These are phyloP conservation scores for Epinotia ramella DNA, from an alignment of 2,888 invertebrate genomes.

Conservation along the genomic window DNA sequence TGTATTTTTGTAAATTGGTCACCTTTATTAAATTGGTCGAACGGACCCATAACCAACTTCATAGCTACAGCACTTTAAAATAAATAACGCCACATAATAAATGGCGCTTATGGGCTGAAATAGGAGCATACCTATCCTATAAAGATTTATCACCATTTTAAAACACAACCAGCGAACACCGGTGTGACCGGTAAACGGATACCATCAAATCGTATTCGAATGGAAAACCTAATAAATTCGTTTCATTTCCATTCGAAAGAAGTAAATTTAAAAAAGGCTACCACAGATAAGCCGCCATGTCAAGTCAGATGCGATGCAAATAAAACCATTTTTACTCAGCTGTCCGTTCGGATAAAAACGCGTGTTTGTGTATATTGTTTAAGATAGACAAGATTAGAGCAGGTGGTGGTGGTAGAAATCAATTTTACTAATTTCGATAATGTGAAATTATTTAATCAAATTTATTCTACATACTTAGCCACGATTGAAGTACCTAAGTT, in stretches of 20 bases:
- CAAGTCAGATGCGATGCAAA: constrained; percentile 49
- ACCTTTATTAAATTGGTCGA: background rate
- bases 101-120: background rate
- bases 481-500: no score
- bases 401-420: background rate
- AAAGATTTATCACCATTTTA: constrained; percentile 17
- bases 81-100: background rate
- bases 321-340: constrained; percentile 42
- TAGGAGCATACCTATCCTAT: background rate
- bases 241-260: constrained; percentile 47
- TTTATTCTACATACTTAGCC: no score
- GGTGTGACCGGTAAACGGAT: constrained; percentile 23
- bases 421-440: background rate
- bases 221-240: constrained; percentile 42
- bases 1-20: background rate
- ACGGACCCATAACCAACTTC: no score
- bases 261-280: constrained; percentile 51
- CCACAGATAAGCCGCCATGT: constrained; percentile 56
- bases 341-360: constrained; percentile 25
- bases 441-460: background rate
- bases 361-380: constrained; percentile 36
- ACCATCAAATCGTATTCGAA: constrained; percentile 40
- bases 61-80: background rate
- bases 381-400: constrained; percentile 10
- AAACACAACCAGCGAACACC: constrained; percentile 18